Evolutionary conservation across 2,888 invertebrate genomes (phyloP), one percentile per base, ranked within the genome.

Genomic region (Catonia carolina): DNA sequence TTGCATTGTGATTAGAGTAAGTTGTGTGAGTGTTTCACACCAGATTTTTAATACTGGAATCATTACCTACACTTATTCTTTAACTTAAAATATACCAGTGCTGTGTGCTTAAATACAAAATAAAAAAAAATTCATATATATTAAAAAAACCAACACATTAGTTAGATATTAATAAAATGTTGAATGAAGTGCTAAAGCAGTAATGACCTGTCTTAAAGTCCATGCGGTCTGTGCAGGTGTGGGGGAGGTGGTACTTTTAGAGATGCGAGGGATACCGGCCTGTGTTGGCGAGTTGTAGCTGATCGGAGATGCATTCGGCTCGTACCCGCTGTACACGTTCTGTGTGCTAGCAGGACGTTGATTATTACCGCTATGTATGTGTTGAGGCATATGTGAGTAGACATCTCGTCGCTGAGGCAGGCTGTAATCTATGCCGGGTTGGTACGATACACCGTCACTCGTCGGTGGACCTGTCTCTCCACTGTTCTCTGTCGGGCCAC

Each of bases 251-350:
- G 82, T 81, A 51, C 80, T 78, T 70, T 85, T 85, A 61, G 80
- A 78, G 68, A 85, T 81, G 69, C 85, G 79, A 58, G 78, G 78
- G 17, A 77, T 75, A 79, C 81, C 66, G 80, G 51, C 56, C 53
- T 81, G 78, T n/a, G 78, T 79, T 23, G 81, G 81, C 49, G 80
- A 81, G 36, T 80, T 81, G 64, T 80, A 81, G 50, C 77, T 78
- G 62, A 80, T 78, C 37, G 85, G 88, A 18, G 88, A 88, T 52
- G 85, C 82, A 54, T 85, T 86, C 31, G 86, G 79, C 72, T 87
- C 91, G 64, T 88, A 89, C 53, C 74, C 77, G 62, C 79, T 82
- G 67, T 86, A 86, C 18, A 85, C 80, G 65, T 83, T 83, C 70
- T 85, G 85, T 51, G 83, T 80, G 65, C 85, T 85, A 52, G 79